These are phyloP conservation scores for Holacanthella duospinosa DNA, from an alignment of 2,888 invertebrate genomes.

Conservation along the genomic window DNA sequence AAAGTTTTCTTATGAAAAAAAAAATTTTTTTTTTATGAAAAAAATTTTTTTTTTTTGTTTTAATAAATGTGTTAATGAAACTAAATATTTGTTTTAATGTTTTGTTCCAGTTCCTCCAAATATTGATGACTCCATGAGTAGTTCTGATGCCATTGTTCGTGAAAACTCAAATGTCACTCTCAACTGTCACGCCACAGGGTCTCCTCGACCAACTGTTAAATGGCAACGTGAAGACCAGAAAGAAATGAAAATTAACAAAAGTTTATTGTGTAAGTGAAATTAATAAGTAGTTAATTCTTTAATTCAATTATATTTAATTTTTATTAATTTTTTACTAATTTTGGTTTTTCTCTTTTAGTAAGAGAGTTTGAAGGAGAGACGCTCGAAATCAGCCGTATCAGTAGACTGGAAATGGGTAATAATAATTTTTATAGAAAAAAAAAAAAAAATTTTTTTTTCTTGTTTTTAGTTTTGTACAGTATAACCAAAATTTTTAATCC, in stretches of 20 bases:
- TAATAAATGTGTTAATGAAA: not conserved
- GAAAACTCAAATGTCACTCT: slow-evolving; percentile 81
- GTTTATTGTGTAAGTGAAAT: slow-evolving; percentile 55
- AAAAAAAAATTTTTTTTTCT: too few species aligned
- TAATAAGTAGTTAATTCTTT: slow-evolving; percentile 13
- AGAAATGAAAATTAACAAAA: slow-evolving; percentile 75
- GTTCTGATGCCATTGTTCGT: slow-evolving; percentile 80
- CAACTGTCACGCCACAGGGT: slow-evolving; percentile 79
- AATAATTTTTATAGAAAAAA: too few species aligned
- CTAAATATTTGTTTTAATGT: slow-evolving; percentile 37
- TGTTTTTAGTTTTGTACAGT: too few species aligned
- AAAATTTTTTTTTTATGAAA: too few species aligned
- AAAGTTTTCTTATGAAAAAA: too few species aligned
- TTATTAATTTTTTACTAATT: slow-evolving; percentile 39
- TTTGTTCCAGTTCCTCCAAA: slow-evolving; percentile 70
- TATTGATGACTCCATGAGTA: slow-evolving; percentile 80
- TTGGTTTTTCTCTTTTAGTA: too few species aligned
- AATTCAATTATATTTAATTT: slow-evolving; percentile 17
- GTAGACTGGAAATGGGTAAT: slow-evolving; percentile 73
- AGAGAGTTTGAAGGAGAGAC: slow-evolving; percentile 74
- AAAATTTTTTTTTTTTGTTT: too few species aligned
- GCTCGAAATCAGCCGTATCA: slow-evolving; percentile 70
- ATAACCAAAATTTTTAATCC: too few species aligned
- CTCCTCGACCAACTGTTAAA: slow-evolving; percentile 75
- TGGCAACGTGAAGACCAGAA: slow-evolving; percentile 84